phyloP scores from a whole-genome alignment of 2,113 vertebrate species.

The Centropus bengalensis region DNA sequence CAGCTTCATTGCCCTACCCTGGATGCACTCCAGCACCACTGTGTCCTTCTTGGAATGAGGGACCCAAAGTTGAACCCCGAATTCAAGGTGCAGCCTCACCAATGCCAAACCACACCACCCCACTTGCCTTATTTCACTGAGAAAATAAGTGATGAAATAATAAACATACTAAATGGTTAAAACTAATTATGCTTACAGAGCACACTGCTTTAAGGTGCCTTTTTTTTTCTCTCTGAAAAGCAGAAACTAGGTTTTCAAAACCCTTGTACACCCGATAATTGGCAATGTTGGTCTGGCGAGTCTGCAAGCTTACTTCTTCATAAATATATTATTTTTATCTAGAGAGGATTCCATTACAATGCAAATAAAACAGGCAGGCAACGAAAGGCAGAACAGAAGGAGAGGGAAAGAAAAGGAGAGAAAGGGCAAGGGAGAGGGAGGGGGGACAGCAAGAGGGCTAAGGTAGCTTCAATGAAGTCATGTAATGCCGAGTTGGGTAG shows the following conservation, averaged over 20 bases:
- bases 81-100: too few species aligned
- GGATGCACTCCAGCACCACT: too few species aligned
- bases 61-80: too few species aligned
- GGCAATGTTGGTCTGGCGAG: neutral
- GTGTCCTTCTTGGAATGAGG: too few species aligned
- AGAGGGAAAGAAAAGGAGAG: neutral
- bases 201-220: neutral
- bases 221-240: neutral
- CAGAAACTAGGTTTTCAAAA: neutral
- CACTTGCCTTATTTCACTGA: conserved; percentile 2
- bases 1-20: too few species aligned
- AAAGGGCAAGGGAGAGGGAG: neutral
- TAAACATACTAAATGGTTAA: conserved; percentile 28
- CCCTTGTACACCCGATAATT: neutral
- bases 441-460: neutral
- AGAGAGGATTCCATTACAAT: neutral
- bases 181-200: conserved; percentile 16
- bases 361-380: neutral
- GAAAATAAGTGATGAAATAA: conserved; percentile 10
- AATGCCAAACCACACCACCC: neutral
- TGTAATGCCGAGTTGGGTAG: conserved; percentile 3
- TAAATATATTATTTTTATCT: neutral
- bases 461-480: neutral
- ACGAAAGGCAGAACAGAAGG: neutral
- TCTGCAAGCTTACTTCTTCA: neutral